These are phyloP conservation scores for Ctenopoma kingsleyae DNA, from an alignment of 2,797 vertebrate species.

Conservation along the genomic window DNA sequence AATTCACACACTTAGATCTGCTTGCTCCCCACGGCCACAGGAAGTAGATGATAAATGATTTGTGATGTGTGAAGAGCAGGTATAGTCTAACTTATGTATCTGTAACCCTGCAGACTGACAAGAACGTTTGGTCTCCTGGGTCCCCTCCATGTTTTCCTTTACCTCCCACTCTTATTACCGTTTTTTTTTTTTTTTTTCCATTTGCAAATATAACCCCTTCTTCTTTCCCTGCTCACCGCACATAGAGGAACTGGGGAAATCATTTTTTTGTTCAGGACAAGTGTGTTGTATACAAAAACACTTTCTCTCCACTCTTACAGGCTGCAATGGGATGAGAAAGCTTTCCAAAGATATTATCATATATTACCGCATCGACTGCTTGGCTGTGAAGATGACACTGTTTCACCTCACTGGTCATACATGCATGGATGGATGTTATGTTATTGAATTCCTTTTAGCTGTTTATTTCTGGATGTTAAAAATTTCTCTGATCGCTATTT, in stretches of 20 bases:
- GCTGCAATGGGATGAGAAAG: conserved; percentile 18
- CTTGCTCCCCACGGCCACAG: not conserved
- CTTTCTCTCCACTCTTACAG: conserved; percentile 8
- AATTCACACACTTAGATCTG: conserved; percentile 9
- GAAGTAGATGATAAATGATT: conserved; percentile 11
- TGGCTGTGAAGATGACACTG: conserved; percentile 26
- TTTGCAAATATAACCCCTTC: conserved; percentile 36
- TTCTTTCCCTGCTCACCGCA: not conserved
- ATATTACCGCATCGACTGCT: conserved; percentile 23
- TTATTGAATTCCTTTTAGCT: not conserved
- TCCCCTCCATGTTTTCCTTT: not conserved
- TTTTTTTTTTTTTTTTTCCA: conserved; percentile 9
- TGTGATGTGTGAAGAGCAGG: conserved; percentile 9
- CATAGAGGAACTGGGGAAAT: conserved; percentile 21
- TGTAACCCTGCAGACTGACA: conserved; percentile 5
- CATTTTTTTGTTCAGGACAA: conserved; percentile 16
- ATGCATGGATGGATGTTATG: not conserved
- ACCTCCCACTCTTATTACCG: conserved; percentile 6
- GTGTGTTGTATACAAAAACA: conserved; percentile 25
- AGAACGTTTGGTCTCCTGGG: conserved; percentile 7
- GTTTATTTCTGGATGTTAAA: not conserved
- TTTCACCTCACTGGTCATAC: conserved; percentile 8
- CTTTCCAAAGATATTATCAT: conserved; percentile 43
- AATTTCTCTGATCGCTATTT: not conserved
- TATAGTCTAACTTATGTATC: not conserved